phyloP scores from a whole-genome alignment of 2,888 invertebrate genomes.

The Andrena bucephala region DNA sequence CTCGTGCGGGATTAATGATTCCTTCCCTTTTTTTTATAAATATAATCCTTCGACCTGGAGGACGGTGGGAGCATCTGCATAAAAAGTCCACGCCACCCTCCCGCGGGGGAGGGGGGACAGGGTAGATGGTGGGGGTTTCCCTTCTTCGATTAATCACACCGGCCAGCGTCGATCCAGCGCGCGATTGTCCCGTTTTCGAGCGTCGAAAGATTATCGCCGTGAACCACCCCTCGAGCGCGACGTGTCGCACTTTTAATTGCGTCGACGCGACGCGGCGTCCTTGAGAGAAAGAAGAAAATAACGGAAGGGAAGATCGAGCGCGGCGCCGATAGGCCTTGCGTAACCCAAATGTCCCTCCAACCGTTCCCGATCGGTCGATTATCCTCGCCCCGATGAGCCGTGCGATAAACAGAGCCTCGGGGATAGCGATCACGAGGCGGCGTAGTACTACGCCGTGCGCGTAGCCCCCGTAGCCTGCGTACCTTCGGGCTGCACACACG shows the following conservation, averaged over 20 bases:
- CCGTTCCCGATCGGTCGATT: conserved; percentile 67
- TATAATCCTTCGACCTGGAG: conserved; percentile 52
- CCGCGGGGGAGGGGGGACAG: background rate
- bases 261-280: conserved; percentile 43
- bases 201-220: conserved; percentile 10
- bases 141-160: conserved; percentile 58
- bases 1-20: conserved; percentile 68
- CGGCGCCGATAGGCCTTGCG: conserved; percentile 49
- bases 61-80: conserved; percentile 31
- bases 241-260: conserved; percentile 29
- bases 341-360: conserved; percentile 66
- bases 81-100: conserved; percentile 51
- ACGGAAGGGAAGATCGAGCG: conserved; percentile 49
- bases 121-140: background rate
- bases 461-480: conserved; percentile 19
- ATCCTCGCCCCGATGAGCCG: conserved; percentile 57
- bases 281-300: conserved; percentile 38
- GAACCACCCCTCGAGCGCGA: background rate
- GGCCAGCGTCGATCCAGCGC: conserved; percentile 29
- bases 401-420: conserved; percentile 69
- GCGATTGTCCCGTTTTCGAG: conserved; percentile 8
- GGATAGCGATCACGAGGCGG: conserved; percentile 13
- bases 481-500: conserved; percentile 57
- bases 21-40: conserved; percentile 61
- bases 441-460: too few species aligned